Percentiles rank a stretch among this genome's conserved stretches.
Evolutionary conservation across 2,888 invertebrate genomes (phyloP).

Genomic region (Xanthorhoe designata): DNA sequence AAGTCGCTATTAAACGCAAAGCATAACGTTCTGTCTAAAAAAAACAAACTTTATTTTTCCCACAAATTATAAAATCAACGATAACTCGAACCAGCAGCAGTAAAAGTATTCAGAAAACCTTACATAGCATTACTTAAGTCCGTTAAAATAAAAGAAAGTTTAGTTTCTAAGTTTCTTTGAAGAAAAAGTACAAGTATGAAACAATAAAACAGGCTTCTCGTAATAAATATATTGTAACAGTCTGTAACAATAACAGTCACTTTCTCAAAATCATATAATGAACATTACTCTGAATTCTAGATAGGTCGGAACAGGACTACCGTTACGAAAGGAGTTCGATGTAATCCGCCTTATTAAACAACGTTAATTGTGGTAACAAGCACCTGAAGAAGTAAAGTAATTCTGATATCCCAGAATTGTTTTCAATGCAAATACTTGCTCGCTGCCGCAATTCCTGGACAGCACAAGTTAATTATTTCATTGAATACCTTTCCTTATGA

Average conservation of each 20-base stretch:
- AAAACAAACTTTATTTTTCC: too few species aligned
- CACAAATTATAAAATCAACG: background rate
- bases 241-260: slow-evolving; percentile 6
- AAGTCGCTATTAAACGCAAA: too few species aligned
- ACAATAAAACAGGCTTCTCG: background rate
- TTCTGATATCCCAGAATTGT: slow-evolving; percentile 35
- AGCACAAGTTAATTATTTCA: slow-evolving; percentile 31
- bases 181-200: background rate
- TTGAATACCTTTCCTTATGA: slow-evolving; percentile 36
- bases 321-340: slow-evolving; percentile 23
- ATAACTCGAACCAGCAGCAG: background rate
- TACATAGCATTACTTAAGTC: background rate
- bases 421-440: slow-evolving; percentile 33
- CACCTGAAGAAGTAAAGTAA: slow-evolving; percentile 22
- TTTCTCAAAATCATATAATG: slow-evolving; percentile 20
- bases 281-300: slow-evolving; percentile 22
- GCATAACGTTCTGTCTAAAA: too few species aligned
- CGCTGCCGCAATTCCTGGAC: slow-evolving; percentile 31
- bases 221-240: background rate
- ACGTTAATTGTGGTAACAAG: slow-evolving; percentile 23
- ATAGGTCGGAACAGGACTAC: slow-evolving; percentile 16
- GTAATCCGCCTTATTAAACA: slow-evolving; percentile 20
- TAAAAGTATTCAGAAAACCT: background rate
- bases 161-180: background rate
- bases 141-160: slow-evolving; percentile 1